Percentiles rank a stretch among this genome's conserved stretches.
Conservation (phyloP, 2,113 vertebrate species). For the Nymphicus hollandicus region DNA sequence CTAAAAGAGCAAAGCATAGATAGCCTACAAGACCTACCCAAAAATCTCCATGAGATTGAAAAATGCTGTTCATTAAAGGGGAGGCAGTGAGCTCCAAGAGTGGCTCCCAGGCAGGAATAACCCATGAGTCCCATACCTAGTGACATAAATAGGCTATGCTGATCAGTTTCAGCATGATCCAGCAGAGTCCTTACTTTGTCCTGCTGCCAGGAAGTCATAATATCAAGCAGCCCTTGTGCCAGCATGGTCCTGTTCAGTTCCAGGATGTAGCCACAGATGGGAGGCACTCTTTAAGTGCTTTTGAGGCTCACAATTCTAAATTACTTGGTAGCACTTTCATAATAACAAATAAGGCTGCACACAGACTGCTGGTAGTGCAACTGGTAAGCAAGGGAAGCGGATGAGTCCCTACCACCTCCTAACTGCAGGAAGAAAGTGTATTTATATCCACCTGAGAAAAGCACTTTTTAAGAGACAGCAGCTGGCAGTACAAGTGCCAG, state of each 20-base stretch:
- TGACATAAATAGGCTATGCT: constrained; percentile 29
- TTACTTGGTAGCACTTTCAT: neutral
- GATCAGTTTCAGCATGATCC: neutral
- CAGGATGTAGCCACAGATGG: neutral
- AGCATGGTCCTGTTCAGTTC: neutral
- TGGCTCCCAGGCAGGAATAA: neutral
- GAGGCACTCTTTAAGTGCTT: neutral
- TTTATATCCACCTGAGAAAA: neutral
- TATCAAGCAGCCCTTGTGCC: neutral
- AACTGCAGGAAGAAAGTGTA: accelerated
- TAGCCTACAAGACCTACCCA: neutral
- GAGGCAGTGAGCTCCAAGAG: neutral
- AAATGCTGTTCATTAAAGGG: neutral
- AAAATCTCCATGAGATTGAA: neutral
- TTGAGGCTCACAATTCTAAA: neutral
- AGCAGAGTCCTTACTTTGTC: neutral
- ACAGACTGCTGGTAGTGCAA: neutral
- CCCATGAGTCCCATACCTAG: neutral
- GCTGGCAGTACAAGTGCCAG: neutral
- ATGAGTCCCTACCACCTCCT: neutral
- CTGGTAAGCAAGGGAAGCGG: neutral
- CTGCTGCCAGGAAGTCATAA: neutral
- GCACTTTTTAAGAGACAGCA: neutral
- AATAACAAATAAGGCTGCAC: neutral
- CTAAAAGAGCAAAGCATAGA: neutral